Evolutionary conservation across 2,113 vertebrate genomes (phyloP), one percentile per base, ranked within the genome.

Genomic region (Festucalex cinctus): DNA sequence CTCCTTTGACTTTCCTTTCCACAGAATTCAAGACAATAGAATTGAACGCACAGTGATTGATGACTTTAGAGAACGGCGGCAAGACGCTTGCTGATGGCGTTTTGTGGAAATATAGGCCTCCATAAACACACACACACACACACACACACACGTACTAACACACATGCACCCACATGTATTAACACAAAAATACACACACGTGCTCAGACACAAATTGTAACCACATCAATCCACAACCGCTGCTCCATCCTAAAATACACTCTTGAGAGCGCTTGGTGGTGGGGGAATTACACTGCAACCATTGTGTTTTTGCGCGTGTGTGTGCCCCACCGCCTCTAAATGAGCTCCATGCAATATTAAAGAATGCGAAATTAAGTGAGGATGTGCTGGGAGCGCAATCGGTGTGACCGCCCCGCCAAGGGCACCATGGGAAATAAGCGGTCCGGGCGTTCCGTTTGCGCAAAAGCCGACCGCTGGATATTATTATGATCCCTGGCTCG

Each of bases 281-380:
- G 26, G 24, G 24, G 16, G 63, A 28, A 2, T 32, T 32, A 49
- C 19, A 10, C 7, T 48, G 44, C 19, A 35, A 28, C 86, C 44
- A n/a, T 46, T 65, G 63, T 65, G 44, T 32, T 19, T 17, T 2
- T 26, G 7, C 36, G 22, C 10, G 61, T 63, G 62, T 43, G 36
- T 22, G 39, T 63, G 60, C 43, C 12, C 39, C n/a, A 14, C 16
- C 22, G 6, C 41, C 86, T 63, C 61, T 84, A 84, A 95, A 95
- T 95, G 92, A 94, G 91, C 89, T 85, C 91, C 94, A 95, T 96
- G 93, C 94, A 97, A 95, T 95, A 97, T 97, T 95, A 93, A 97
- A 93, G 85, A 78, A 88, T 81, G 78, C 82, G 82, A 86, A 89
- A 87, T 84, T 70, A 85, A 79, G 77, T 20, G 49, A 81, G 65